Evolutionary conservation across 2,888 invertebrate species (phyloP).

Genomic region (Tachystola acroxantha): DNA sequence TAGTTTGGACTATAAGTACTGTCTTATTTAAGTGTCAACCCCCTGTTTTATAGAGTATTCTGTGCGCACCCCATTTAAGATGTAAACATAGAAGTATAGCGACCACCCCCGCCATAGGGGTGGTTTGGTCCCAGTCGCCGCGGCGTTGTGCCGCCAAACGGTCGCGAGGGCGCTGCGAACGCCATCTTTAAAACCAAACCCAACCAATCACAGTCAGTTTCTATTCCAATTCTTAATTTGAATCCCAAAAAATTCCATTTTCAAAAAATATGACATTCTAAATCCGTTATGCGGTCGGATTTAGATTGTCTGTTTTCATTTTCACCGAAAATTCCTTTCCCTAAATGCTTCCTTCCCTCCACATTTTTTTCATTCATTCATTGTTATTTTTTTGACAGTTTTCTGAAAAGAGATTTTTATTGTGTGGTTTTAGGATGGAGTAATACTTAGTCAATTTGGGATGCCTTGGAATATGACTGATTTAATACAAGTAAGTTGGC

Average conservation of each 20-base stretch:
- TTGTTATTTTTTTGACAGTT: constrained; percentile 6
- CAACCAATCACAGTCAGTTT: constrained; percentile 17
- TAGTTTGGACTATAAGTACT: too few relatives aligned
- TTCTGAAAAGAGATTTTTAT: constrained; percentile 10
- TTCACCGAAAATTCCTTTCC: constrained; percentile 19
- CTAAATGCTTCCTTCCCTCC: constrained; percentile 21
- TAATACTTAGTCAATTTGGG: constrained; percentile 28
- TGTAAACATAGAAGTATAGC: constrained; percentile 72
- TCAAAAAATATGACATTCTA: constrained; percentile 19
- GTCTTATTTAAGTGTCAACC: background rate
- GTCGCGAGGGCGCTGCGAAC: constrained; percentile 34
- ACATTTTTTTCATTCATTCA: constrained; percentile 14
- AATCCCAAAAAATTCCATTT: background rate
- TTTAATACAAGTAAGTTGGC: constrained; percentile 31
- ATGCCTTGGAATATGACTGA: constrained; percentile 37
- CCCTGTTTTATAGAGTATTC: constrained; percentile 24
- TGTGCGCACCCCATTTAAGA: constrained; percentile 67
- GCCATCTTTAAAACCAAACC: constrained; percentile 24
- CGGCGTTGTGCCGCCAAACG: constrained; percentile 54
- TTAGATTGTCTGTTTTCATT: constrained; percentile 14
- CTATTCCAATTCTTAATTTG: constrained; percentile 5
- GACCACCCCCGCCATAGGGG: constrained; percentile 37
- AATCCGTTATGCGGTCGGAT: constrained; percentile 15
- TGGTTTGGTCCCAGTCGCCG: constrained; percentile 47
- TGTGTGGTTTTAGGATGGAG: constrained; percentile 9